These are phyloP conservation scores for Elymnias hypermnestra DNA, from an alignment of 1,140 invertebrate genomes.

Conservation along the genomic window DNA sequence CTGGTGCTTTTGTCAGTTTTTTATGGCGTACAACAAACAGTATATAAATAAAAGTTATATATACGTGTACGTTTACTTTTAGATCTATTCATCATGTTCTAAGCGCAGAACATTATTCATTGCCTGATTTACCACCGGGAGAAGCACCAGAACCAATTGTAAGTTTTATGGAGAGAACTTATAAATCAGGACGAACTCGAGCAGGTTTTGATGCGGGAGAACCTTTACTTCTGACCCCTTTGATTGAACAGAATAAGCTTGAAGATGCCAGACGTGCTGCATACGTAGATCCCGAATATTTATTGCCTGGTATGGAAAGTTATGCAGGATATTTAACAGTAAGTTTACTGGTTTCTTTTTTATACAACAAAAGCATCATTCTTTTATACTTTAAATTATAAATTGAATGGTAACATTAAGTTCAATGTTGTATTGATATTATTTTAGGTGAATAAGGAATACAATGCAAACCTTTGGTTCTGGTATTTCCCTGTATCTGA, in stretches of 20 bases:
- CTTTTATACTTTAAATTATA: too few species aligned
- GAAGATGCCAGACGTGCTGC: constrained; percentile 59
- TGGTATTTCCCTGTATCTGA: constrained; percentile 89
- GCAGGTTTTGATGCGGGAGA: constrained; percentile 45
- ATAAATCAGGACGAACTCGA: constrained; percentile 34
- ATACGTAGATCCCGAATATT: constrained; percentile 49
- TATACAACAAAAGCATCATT: too few species aligned
- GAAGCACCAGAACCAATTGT: constrained; percentile 61
- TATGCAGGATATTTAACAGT: constrained; percentile 69
- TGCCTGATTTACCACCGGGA: constrained; percentile 52
- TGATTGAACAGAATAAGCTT: constrained; percentile 53
- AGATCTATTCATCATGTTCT: constrained; percentile 34
- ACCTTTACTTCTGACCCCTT: constrained; percentile 53
- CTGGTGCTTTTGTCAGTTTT: too few species aligned
- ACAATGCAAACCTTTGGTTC: constrained; percentile 90
- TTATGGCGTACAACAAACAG: too few species aligned
- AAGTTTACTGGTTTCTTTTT: too few species aligned
- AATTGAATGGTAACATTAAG: too few species aligned
- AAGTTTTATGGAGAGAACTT: constrained; percentile 57
- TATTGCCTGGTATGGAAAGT: constrained; percentile 59
- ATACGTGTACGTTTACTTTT: constrained; percentile 20
- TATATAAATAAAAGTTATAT: too few species aligned
- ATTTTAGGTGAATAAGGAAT: constrained; percentile 80
- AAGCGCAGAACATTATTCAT: constrained; percentile 29
- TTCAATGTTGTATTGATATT: too few species aligned